Percentiles rank a stretch among this genome's conserved stretches.
Evolutionary conservation across 2,113 vertebrate species (phyloP).

Genomic region (Forbesichthys papilliferus): DNA sequence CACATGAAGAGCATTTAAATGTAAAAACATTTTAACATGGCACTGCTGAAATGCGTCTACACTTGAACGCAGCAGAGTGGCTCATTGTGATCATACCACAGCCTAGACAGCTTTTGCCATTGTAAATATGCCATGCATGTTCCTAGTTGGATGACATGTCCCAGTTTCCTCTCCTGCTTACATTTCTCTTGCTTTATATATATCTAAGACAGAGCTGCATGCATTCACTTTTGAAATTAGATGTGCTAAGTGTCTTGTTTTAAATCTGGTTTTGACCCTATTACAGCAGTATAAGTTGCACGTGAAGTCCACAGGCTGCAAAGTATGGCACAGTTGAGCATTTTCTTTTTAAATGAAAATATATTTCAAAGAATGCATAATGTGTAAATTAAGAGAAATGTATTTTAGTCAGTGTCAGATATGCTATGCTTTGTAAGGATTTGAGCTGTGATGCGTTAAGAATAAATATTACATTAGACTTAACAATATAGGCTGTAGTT

Average conservation of each 20-base stretch:
- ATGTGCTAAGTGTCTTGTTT: constrained; percentile 23
- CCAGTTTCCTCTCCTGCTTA: not conserved
- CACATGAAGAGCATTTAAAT: not conserved
- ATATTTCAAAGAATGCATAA: constrained; percentile 2
- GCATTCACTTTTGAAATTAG: constrained; percentile 20
- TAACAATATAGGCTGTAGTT: not conserved
- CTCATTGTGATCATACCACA: constrained; percentile 28
- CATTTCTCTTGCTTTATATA: not conserved
- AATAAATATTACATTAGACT: not conserved
- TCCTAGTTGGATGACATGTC: constrained; percentile 4
- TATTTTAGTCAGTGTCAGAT: not conserved
- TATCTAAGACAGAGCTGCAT: constrained; percentile 38
- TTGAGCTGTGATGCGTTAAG: not conserved
- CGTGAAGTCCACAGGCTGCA: not conserved
- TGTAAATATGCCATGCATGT: constrained; percentile 57
- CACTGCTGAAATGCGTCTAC: not conserved
- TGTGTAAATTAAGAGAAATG: constrained; percentile 4
- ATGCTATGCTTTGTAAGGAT: not conserved
- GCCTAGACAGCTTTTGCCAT: constrained; percentile 14
- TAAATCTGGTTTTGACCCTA: not conserved
- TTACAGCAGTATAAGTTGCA: not conserved
- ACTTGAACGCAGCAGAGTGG: not conserved
- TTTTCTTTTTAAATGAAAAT: constrained; percentile 5
- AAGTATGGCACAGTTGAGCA: not conserved
- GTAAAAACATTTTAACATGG: not conserved